Conservation (phyloP, 1,140 invertebrate genomes). For the Marisa cornuarietis region DNA sequence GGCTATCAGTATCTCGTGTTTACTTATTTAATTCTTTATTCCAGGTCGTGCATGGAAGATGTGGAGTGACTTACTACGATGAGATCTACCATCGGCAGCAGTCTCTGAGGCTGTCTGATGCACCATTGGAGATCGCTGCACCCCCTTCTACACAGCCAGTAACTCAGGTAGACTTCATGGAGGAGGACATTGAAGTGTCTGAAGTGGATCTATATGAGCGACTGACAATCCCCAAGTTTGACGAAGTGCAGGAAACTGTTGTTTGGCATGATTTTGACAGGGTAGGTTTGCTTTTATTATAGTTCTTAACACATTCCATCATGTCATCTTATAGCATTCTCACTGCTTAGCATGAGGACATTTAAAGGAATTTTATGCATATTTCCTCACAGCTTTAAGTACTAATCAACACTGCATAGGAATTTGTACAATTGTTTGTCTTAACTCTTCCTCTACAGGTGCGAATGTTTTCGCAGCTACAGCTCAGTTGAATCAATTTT, state of each 20-base stretch:
- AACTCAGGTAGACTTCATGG: conserved; percentile 34
- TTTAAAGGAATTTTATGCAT: too few relatives aligned
- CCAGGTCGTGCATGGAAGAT: conserved; percentile 29
- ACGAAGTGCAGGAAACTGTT: conserved; percentile 78
- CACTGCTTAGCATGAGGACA: too few relatives aligned
- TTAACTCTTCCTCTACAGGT: too few relatives aligned
- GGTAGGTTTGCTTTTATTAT: conserved; percentile 64
- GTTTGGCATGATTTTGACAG: conserved; percentile 90
- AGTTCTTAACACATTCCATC: too few relatives aligned
- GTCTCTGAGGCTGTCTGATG: conserved; percentile 7
- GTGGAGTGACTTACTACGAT: conserved; percentile 33
- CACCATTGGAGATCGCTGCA: conserved; percentile 71
- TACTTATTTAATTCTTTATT: neutral
- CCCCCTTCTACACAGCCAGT: conserved; percentile 71
- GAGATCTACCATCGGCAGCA: conserved; percentile 23
- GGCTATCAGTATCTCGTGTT: neutral
- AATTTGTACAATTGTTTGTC: too few relatives aligned
- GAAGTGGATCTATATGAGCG: conserved; percentile 78
- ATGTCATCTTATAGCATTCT: too few relatives aligned
- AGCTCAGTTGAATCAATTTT: too few relatives aligned
- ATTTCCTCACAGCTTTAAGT: too few relatives aligned
- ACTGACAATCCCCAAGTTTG: conserved; percentile 83
- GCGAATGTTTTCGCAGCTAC: too few relatives aligned
- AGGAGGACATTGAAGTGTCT: conserved; percentile 76
- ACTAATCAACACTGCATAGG: too few relatives aligned